Evolutionary conservation across 2,113 vertebrate genomes (phyloP).

Genomic region (Pontoporia blainvillei): DNA sequence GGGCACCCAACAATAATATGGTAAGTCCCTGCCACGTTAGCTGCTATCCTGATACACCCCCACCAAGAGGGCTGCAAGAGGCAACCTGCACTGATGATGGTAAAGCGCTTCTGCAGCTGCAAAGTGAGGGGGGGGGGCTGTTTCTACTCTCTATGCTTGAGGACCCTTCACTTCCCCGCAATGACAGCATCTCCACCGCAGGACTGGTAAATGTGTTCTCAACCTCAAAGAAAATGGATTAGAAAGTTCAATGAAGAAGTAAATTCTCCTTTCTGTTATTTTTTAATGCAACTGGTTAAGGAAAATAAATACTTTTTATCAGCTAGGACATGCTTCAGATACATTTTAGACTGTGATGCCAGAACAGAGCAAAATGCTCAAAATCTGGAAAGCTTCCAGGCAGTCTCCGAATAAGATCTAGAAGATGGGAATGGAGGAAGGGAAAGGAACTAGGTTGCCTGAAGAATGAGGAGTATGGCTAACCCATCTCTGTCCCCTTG

Average conservation of each 20-base stretch:
- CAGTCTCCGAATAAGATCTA: not conserved
- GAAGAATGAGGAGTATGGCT: not conserved
- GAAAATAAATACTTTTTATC: not conserved
- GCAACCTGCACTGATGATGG: not conserved
- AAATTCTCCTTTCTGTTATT: not conserved
- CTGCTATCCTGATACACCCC: not conserved
- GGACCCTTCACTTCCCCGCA: accelerated
- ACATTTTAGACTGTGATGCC: not conserved
- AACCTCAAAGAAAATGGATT: not conserved
- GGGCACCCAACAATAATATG: accelerated
- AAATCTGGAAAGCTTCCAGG: not conserved
- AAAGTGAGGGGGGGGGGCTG: accelerated
- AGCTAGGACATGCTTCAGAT: not conserved
- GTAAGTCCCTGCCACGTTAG: not conserved
- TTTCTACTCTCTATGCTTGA: not conserved
- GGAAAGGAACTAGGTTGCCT: not conserved
- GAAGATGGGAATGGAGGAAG: not conserved
- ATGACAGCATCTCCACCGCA: not conserved
- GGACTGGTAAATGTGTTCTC: not conserved
- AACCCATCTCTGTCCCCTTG: not conserved
- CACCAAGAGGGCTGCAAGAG: not conserved
- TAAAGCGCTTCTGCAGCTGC: not conserved
- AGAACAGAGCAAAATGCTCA: not conserved
- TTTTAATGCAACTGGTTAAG: not conserved
- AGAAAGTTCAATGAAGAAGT: not conserved